phyloP scores from a whole-genome alignment of 35 echinoderm and acorn worm genomes.

The Diadema setosum region DNA sequence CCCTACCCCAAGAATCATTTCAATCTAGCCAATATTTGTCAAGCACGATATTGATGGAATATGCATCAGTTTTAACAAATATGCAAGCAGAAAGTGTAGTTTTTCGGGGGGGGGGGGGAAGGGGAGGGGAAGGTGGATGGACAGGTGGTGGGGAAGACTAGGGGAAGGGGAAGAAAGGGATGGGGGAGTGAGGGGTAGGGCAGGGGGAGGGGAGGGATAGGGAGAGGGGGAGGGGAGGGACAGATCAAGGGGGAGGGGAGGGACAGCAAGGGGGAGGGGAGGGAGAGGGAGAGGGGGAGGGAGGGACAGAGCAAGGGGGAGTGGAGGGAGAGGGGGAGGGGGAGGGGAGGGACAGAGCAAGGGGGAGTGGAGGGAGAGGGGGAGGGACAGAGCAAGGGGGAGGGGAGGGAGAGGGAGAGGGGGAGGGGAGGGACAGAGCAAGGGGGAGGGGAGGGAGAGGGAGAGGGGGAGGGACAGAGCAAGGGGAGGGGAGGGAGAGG shows the following conservation, averaged over 20 bases:
- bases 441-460: not conserved
- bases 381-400: not conserved
- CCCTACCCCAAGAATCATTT: no score
- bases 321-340: not conserved
- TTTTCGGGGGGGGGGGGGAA: no score
- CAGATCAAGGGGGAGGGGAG: not conserved
- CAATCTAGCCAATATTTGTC: no score
- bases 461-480: not conserved
- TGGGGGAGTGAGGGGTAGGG: not conserved
- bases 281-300: not conserved
- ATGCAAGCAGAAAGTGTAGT: no score
- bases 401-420: not conserved
- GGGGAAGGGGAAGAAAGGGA: not conserved
- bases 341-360: not conserved
- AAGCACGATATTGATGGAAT: no score
- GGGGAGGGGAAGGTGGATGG: not conserved
- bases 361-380: not conserved
- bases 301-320: not conserved
- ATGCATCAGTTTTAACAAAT: no score
- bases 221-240: not conserved
- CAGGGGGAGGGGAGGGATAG: not conserved
- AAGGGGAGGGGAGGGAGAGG: not conserved
- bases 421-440: not conserved
- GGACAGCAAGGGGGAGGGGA: not conserved
- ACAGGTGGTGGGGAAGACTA: no score